Conservation (phyloP, 2,113 vertebrate genomes). For the Notothenia coriiceps region DNA sequence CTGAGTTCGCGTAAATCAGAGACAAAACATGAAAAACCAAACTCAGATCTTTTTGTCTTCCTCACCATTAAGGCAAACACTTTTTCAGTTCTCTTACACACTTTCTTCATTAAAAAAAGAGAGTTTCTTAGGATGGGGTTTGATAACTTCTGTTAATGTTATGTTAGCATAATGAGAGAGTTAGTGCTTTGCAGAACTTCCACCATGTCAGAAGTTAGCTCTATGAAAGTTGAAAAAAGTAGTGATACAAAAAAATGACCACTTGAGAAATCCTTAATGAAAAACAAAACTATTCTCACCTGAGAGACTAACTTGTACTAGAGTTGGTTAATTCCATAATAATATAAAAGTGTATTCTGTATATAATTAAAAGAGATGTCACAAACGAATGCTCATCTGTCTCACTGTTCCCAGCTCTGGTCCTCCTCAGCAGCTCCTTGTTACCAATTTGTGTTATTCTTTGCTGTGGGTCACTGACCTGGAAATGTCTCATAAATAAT, state of each 20-base stretch:
- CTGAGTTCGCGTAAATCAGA: background rate
- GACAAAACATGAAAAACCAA: background rate
- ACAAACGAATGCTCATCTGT: background rate
- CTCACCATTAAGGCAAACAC: background rate
- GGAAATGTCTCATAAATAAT: background rate
- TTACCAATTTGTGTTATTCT: background rate
- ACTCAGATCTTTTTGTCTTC: background rate
- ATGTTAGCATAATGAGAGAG: background rate
- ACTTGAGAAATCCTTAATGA: background rate
- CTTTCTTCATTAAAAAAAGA: background rate
- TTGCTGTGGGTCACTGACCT: background rate
- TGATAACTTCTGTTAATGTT: background rate
- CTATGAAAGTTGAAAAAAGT: background rate
- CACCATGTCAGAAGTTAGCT: background rate
- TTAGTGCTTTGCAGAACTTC: background rate
- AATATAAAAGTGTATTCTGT: background rate
- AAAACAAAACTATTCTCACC: background rate
- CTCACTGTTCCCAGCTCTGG: background rate
- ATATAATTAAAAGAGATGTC: background rate
- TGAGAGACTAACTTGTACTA: background rate
- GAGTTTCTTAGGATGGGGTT: background rate
- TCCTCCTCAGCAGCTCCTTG: background rate
- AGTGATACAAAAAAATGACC: background rate
- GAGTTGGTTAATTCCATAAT: background rate
- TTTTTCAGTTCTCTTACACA: background rate